Evolutionary conservation across 2,888 invertebrate species (phyloP), one percentile per base, ranked within the genome.

Genomic region (Erpobdella octoculata): DNA sequence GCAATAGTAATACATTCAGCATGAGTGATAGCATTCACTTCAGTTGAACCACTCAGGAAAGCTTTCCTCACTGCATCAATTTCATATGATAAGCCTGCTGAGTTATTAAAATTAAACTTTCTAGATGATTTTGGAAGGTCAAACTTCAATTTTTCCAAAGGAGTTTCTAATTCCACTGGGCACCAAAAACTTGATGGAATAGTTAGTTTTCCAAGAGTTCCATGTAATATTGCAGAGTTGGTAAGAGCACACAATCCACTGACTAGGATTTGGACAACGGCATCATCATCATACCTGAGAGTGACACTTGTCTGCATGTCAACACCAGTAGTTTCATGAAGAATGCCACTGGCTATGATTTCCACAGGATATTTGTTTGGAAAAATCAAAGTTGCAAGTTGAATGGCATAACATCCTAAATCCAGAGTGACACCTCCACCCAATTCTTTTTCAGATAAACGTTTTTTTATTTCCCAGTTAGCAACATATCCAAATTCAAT

Each of bases 311-410:
- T 46, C 21, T 64, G 38, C 21, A 36, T 31, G 41, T 73, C 72
- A 21, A 68, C 41, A 81, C 82, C 91, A 0, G 88, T 86, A 0
- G 88, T 86, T 0, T 85, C 81, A 78, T 90, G 91, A 58, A 91
- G 78, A 70, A 87, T 86, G 0, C 91, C 93, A 2, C 85, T 82
- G 0, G 89, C 89, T 33, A 86, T 86, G 48, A 93, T 86, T 74
- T 87, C 87, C 35, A 83, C 82, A 0, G 93, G 93, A 65, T 87
- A 86, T 73, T 89, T 87, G 89, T 28, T 59, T 25, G 87, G 0
- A 88, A 88, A 25, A 90, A 81, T 76, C 46, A 79, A 61, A 36
- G 75, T 73, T 3, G 79, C 80, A 48, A 79, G 75, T 73, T 79
- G 78, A 6, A 81, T 71, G 0, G 75, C 48, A 74, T 82, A 82